These are phyloP conservation scores for Caenorhabditis plicata DNA, from an alignment of 2,888 invertebrate species.

Conservation along the genomic window DNA sequence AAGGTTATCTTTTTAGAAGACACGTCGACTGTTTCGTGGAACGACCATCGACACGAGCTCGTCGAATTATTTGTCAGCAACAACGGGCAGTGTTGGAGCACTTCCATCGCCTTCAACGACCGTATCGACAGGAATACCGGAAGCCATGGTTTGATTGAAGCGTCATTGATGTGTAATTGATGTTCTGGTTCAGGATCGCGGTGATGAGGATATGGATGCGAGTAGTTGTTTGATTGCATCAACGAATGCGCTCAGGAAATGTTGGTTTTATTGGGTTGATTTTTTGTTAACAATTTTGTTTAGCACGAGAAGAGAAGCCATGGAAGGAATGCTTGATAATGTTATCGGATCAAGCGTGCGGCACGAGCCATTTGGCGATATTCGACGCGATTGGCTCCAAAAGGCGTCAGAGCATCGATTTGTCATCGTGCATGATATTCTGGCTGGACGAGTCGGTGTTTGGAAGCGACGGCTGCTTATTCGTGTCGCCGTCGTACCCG, in stretches of 20 bases:
- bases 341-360: slow-evolving; percentile 11
- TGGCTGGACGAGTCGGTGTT: slow-evolving; percentile 44
- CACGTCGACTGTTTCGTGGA: slow-evolving; percentile 25
- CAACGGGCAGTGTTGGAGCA: slow-evolving; percentile 5
- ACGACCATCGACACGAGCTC: slow-evolving; percentile 24
- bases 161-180: background rate
- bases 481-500: slow-evolving; percentile 21
- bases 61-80: slow-evolving; percentile 6
- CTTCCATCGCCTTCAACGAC: slow-evolving; percentile 18
- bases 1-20: slow-evolving; percentile 11
- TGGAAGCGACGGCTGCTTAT: slow-evolving; percentile 35
- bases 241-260: slow-evolving; percentile 21
- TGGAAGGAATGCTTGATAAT: slow-evolving; percentile 39
- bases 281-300: too few species aligned
- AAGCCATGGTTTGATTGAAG: slow-evolving; percentile 3
- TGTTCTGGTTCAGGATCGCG: background rate
- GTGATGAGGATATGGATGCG: slow-evolving; percentile 11
- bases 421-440: slow-evolving; percentile 36
- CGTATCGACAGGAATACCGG: slow-evolving; percentile 10
- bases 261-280: slow-evolving; percentile 12
- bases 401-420: slow-evolving; percentile 16
- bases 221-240: slow-evolving; percentile 21
- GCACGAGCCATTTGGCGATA: slow-evolving; percentile 17
- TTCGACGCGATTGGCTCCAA: slow-evolving; percentile 14
- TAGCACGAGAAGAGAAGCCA: slow-evolving; percentile 45